Conservation (phyloP, 2,797 vertebrate species). For the Menidia menidia region DNA sequence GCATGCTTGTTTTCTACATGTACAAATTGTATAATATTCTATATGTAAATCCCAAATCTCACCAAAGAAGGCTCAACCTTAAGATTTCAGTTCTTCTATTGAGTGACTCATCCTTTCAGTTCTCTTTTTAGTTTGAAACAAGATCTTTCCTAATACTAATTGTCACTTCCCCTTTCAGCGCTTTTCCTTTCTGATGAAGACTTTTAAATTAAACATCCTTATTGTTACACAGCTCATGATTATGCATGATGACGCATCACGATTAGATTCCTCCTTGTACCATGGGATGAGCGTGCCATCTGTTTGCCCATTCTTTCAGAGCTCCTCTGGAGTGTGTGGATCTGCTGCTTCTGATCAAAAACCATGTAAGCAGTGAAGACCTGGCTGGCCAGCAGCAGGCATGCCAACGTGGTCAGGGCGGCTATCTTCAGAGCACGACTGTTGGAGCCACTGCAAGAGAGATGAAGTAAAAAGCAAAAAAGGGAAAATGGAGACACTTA, state of each 20-base stretch:
- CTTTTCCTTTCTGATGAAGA: background rate
- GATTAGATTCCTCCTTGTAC: constrained; percentile 66
- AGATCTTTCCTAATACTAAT: constrained; percentile 24
- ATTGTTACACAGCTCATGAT: background rate
- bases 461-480: background rate
- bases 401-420: constrained; percentile 86
- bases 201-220: background rate
- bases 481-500: background rate
- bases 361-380: constrained; percentile 89
- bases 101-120: constrained; percentile 23
- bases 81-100: background rate
- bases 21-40: background rate
- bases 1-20: too few species aligned
- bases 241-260: too few species aligned
- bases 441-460: constrained; percentile 58
- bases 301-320: constrained; percentile 78
- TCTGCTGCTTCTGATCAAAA: constrained; percentile 85
- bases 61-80: background rate
- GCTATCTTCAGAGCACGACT: constrained; percentile 81
- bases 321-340: constrained; percentile 82
- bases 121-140: background rate
- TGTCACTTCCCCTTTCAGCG: constrained; percentile 37
- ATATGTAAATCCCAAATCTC: background rate
- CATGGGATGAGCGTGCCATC: constrained; percentile 68
- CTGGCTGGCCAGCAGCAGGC: constrained; percentile 90